Base-by-base conservation (phyloP, 2,797 vertebrate genomes). In the Orientallactaga sibirica region DNA sequence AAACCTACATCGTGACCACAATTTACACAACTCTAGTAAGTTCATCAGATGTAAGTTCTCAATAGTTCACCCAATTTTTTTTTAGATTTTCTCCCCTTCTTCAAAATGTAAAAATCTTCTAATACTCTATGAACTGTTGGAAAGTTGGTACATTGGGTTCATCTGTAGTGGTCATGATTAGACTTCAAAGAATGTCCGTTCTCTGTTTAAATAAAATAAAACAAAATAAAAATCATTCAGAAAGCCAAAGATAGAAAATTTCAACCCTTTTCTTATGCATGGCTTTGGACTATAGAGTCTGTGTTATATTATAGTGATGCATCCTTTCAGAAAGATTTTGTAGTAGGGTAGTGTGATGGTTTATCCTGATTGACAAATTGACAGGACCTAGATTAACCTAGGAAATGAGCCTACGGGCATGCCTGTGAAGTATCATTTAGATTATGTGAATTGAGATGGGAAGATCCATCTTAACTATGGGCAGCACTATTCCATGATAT, bases 121-220 rank as follows among this genome's bases (percentile, higher is more conserved):
- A 98, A 97, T 70, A 96, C 19, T 93, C 91, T 97, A 96, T 3
- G 93, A 91, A 94, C 96, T 97, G 97, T 92, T 97, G 97, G 94
- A 94, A 96, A 97, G 97, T 87, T 96, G 96, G 82, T 88, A 96
- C 90, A 96, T 15, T 87, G 96, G 71, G 68, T 95, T 97, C 97
- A 95, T 97, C 97, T 86, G 97, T 83, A 97, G 97, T 93, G 94
- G 94, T 85, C 97, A 95, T 93, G 97, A 96, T 94, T 94, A 97
- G 95, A 96, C 97, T 98, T 98, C 96, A 97, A 97, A 97, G 96
- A 98, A 97, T 81, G 91, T 96, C 95, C 97, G 74, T 93, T 96
- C 93, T 97, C 97, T 98, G 96, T 97, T 98, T 95, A 96, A 97
- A 97, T 96, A 94, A 98, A 98, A 98, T 97, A 91, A 97, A 97